A percentile compares a stretch with the other conserved stretches of the same genome.
Evolutionary conservation across 2,888 invertebrate genomes (phyloP).

Genomic region (Chirona hameri): DNA sequence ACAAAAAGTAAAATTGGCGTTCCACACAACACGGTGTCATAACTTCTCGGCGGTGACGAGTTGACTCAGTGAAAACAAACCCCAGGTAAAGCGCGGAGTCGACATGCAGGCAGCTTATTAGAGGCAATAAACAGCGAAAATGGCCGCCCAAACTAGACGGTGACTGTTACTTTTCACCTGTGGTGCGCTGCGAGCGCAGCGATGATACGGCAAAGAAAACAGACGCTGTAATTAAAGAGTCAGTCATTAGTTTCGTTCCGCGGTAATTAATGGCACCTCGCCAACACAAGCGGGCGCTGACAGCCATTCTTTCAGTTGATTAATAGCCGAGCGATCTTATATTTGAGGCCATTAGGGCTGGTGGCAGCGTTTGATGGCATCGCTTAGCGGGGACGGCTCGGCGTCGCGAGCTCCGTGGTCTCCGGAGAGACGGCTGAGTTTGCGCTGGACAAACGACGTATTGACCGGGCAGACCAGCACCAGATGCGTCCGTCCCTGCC

Average conservation of each 20-base stretch:
- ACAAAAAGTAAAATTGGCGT: too few relatives aligned
- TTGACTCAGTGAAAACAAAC: too few relatives aligned
- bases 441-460: neutral
- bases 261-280: neutral
- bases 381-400: neutral
- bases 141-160: too few relatives aligned
- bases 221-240: neutral
- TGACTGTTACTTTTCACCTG: too few relatives aligned
- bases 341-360: neutral
- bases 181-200: neutral
- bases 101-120: too few relatives aligned
- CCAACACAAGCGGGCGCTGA: neutral
- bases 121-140: too few relatives aligned
- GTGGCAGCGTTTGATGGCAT: neutral
- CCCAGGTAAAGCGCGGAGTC: too few relatives aligned
- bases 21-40: too few relatives aligned
- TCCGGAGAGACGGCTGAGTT: neutral
- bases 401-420: neutral
- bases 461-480: too few relatives aligned
- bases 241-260: neutral
- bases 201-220: neutral
- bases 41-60: too few relatives aligned
- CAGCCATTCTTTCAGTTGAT: neutral
- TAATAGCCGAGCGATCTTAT: neutral
- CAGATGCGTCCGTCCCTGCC: too few relatives aligned